These are phyloP conservation scores for Hemithea aestivaria DNA, from an alignment of 2,888 invertebrate species.

Conservation along the genomic window DNA sequence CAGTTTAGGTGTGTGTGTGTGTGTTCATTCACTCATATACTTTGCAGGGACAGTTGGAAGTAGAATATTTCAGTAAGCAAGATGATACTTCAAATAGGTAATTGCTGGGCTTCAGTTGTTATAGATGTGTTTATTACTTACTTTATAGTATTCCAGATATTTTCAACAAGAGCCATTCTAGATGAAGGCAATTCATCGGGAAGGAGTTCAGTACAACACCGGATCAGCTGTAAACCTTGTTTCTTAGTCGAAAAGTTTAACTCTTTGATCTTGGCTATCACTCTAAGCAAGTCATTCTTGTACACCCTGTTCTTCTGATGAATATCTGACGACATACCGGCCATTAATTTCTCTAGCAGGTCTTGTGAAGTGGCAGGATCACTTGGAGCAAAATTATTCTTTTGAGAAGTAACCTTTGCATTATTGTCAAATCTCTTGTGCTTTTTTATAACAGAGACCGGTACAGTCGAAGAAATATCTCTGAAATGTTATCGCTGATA, in stretches of 20 bases:
- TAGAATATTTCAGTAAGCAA: no score
- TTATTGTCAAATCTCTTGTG: neutral
- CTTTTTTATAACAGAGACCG: neutral
- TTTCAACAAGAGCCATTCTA: constrained; percentile 70
- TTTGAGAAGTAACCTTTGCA: no score
- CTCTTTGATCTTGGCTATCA: constrained; percentile 57
- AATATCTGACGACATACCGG: constrained; percentile 59
- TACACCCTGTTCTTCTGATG: constrained; percentile 67
- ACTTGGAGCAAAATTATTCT: neutral
- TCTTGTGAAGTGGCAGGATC: constrained; percentile 33
- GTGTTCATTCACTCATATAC: no score
- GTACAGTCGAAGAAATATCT: constrained; percentile 1
- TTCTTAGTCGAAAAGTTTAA: constrained; percentile 60
- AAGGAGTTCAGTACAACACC: constrained; percentile 76
- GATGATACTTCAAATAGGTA: no score
- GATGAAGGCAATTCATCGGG: constrained; percentile 66
- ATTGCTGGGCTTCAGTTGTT: no score
- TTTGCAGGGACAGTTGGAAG: no score
- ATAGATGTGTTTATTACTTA: constrained; percentile 31
- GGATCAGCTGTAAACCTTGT: constrained; percentile 70
- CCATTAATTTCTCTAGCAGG: constrained; percentile 58
- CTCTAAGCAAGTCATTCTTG: constrained; percentile 61
- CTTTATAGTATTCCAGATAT: constrained; percentile 76
- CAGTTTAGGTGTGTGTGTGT: no score
- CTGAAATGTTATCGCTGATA: constrained; percentile 4